phyloP scores from a whole-genome alignment of 2,113 vertebrate species.

The Plecotus auritus region DNA sequence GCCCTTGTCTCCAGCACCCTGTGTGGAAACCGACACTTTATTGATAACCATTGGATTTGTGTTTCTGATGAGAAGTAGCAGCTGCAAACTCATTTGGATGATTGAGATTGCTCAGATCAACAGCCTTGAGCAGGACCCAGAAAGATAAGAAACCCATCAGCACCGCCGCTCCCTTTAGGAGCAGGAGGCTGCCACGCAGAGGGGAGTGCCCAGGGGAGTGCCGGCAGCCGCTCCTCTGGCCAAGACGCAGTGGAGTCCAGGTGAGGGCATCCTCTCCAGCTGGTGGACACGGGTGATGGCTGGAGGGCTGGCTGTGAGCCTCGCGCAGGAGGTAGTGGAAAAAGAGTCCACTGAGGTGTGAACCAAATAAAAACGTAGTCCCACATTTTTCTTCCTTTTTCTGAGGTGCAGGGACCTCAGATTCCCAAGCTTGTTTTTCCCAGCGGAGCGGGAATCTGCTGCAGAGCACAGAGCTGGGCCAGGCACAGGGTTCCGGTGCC shows the following conservation, averaged over 20 bases:
- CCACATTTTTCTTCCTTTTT: not conserved
- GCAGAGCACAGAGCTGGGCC: not conserved
- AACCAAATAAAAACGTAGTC: not conserved
- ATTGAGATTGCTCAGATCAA: not conserved
- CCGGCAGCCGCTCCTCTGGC: not conserved
- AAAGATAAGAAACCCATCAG: not conserved
- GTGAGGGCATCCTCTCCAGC: not conserved
- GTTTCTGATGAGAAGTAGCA: slow-evolving; percentile 8
- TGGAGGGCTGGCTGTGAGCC: not conserved
- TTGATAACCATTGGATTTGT: not conserved
- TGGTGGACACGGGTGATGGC: not conserved
- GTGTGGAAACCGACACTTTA: not conserved
- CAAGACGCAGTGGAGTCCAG: not conserved
- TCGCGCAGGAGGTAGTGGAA: rapidly evolving
- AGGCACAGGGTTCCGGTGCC: not conserved
- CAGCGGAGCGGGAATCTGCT: not conserved
- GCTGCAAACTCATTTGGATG: slow-evolving; percentile 21
- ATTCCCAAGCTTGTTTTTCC: not conserved
- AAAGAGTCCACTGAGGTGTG: not conserved
- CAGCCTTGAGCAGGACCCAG: not conserved
- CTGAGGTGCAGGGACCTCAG: not conserved
- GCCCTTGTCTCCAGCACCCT: not conserved
- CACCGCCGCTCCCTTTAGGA: not conserved
- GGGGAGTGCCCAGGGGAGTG: not conserved
- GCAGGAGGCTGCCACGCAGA: not conserved